Base-by-base conservation (phyloP, 2,113 vertebrate species). In the Polyodon spathula region DNA sequence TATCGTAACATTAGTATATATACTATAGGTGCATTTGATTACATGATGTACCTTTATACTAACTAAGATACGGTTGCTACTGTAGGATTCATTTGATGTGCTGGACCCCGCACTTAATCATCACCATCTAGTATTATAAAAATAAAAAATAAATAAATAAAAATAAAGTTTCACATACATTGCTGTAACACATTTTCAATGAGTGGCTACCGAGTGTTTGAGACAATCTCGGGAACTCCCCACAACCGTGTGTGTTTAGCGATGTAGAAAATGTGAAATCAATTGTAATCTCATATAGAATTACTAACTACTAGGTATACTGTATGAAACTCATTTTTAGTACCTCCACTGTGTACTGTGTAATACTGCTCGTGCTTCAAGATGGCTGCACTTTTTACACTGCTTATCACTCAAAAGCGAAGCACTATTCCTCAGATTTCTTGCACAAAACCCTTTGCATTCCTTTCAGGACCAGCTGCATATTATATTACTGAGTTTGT, bases 401-500 rank as follows among this genome's bases (percentile, higher is more conserved):
- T 56, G 63, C 69, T 69, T 67, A 63, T 27, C 48, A 12, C 8
- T 14, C 11, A 50, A 12, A 12, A n/a, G 46, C n/a, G 11, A 87
- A 71, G 46, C 46, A 57, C 84, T 80, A 89, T 85, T 88, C 84
- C 80, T 87, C 76, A 76, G 82, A 86, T 88, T 91, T 85, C 81
- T 57, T 66, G 81, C 60, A 57, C 58, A 64, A 76, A 73, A 69
- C 61, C 71, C 65, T 70, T 66, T 56, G 66, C 81, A 81, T 85
- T 88, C 76, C 79, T 71, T 78, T 58, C 78, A 73, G 74, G 84
- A 86, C 86, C 89, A 91, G 92, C 90, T 93, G 92, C 82, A 85
- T 89, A 91, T 91, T 89, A 80, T 83, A 91, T 97, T 91, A 89
- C 90, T 68, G 70, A 83, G 84, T 82, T 83, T 84, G 77, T 76